A percentile compares a stretch with the other conserved stretches of the same genome.
These are phyloP conservation scores for Syngnathus typhle DNA, from an alignment of 2,113 vertebrate species.

Conservation along the genomic window DNA sequence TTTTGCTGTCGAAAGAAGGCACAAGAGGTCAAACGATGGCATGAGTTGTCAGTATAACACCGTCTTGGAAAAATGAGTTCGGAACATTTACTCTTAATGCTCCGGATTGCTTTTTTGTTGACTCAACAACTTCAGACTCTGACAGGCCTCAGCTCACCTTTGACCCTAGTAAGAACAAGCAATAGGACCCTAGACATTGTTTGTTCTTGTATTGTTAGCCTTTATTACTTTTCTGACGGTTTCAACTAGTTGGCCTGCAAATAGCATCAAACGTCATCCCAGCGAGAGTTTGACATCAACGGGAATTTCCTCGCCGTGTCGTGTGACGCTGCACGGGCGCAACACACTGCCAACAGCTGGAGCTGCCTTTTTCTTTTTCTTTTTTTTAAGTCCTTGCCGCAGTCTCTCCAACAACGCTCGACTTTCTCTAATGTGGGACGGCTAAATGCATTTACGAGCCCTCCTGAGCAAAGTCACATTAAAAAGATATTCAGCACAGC, in stretches of 20 bases:
- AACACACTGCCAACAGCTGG: conserved; percentile 38
- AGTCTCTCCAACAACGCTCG: conserved; percentile 44
- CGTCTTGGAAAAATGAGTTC: background rate
- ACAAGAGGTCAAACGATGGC: background rate
- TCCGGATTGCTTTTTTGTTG: background rate
- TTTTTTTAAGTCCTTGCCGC: conserved; percentile 47
- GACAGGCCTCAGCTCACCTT: too few relatives aligned
- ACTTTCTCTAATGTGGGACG: conserved; percentile 37
- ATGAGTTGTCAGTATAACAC: background rate
- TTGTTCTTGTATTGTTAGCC: conserved; percentile 32
- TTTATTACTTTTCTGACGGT: conserved; percentile 54
- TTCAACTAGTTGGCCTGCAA: conserved; percentile 46
- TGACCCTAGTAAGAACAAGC: too few relatives aligned
- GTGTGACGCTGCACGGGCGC: conserved; percentile 39
- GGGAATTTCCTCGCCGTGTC: conserved; percentile 43
- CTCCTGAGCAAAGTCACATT: conserved; percentile 54
- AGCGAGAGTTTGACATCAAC: conserved; percentile 39
- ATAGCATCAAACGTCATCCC: conserved; percentile 48
- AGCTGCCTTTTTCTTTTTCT: conserved; percentile 16
- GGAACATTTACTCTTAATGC: background rate
- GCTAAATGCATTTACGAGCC: conserved; percentile 53
- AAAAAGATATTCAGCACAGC: conserved; percentile 36
- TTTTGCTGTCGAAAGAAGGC: background rate
- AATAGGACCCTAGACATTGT: conserved; percentile 18
- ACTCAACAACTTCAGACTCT: too few relatives aligned